Conservation (phyloP, 2,888 invertebrate species). For the Phania funesta region DNA sequence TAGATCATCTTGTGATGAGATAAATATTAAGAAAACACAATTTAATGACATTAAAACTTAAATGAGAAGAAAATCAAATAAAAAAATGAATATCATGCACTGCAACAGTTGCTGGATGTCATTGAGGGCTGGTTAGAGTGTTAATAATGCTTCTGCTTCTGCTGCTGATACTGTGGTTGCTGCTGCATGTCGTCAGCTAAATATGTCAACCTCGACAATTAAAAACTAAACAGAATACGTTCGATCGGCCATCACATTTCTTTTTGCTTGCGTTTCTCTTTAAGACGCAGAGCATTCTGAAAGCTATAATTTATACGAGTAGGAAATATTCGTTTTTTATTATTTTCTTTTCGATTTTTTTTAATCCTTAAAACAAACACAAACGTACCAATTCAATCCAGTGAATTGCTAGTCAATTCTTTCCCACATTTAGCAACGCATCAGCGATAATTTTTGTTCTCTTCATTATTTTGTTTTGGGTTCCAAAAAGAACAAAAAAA, state of each 20-base stretch:
- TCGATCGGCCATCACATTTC: constrained; percentile 18
- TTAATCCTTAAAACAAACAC: constrained; percentile 65
- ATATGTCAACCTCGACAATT: constrained; percentile 56
- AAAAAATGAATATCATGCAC: constrained; percentile 28
- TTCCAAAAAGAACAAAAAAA: not conserved
- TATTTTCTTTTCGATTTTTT: constrained; percentile 44
- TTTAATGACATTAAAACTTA: constrained; percentile 52
- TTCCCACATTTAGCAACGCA: constrained; percentile 70
- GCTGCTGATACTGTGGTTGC: too few relatives aligned
- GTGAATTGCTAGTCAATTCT: constrained; percentile 44
- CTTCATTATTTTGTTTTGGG: constrained; percentile 42
- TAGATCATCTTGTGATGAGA: constrained; percentile 62
- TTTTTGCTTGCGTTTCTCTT: not conserved
- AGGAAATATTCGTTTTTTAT: constrained; percentile 39
- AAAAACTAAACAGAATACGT: constrained; percentile 46
- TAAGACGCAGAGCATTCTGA: constrained; percentile 26
- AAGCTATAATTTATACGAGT: constrained; percentile 48
- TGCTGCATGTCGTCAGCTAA: constrained; percentile 55
- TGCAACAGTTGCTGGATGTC: constrained; percentile 58
- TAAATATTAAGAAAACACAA: constrained; percentile 66
- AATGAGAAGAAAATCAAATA: not conserved
- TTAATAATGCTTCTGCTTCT: constrained; percentile 34
- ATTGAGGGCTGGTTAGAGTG: constrained; percentile 22
- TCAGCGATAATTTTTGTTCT: constrained; percentile 68
- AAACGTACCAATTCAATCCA: constrained; percentile 34